Evolutionary conservation across 23 tunicate genomes (phyloP).

Genomic region (Styela clava): DNA sequence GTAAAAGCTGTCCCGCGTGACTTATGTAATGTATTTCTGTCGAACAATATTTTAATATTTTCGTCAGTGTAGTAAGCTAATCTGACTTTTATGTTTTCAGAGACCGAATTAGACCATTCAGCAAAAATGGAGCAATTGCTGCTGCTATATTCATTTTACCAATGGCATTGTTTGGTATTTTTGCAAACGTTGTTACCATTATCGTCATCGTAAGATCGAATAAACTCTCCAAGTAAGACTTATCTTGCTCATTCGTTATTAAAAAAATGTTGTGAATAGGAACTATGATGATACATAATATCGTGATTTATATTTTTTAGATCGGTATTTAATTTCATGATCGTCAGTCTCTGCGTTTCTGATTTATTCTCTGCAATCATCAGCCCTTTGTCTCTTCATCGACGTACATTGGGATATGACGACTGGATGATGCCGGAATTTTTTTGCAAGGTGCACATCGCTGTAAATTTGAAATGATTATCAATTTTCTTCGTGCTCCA

Average conservation of each 20-base stretch:
- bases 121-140: neutral
- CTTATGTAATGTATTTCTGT: no score
- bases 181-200: slow-evolving; percentile 21
- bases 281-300: no score
- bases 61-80: no score
- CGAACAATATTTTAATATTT: no score
- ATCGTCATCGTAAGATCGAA: slow-evolving; percentile 4
- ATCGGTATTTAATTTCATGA: neutral
- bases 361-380: slow-evolving; percentile 1
- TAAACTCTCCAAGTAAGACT: neutral
- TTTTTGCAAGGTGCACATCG: slow-evolving; percentile 8
- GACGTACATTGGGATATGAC: neutral
- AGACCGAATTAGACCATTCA: neutral
- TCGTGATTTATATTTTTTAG: neutral
- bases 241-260: neutral
- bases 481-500: no score
- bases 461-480: no score
- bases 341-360: neutral
- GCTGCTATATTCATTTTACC: neutral
- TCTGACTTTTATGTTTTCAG: neutral
- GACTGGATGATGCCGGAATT: neutral
- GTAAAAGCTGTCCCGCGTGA: no score
- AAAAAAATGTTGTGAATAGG: neutral
- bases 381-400: neutral
- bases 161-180: slow-evolving; percentile 1